These are phyloP conservation scores for Campylomormyrus numenius DNA, from an alignment of 2,113 vertebrate species.

Conservation along the genomic window DNA sequence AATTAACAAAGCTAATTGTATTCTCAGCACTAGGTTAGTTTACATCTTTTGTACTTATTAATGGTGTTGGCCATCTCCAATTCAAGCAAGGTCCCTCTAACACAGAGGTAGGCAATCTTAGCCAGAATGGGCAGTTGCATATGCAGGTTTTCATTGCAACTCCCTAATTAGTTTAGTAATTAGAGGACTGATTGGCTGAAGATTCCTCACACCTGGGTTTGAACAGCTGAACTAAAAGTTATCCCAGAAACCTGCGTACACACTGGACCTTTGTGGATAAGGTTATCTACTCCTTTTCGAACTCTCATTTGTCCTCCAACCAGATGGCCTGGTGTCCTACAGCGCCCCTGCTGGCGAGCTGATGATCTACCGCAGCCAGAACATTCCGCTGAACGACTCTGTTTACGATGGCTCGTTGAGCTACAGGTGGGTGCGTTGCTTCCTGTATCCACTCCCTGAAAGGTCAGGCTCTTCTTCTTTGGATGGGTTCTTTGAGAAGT, in stretches of 20 bases:
- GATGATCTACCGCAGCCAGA: conserved; percentile 70
- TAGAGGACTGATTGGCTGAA: not conserved
- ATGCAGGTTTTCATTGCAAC: not conserved
- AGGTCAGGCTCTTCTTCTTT: not conserved
- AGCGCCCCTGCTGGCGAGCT: conserved; percentile 80
- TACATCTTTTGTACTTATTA: not conserved
- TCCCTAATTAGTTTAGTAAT: not conserved
- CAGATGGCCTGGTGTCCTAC: conserved; percentile 90
- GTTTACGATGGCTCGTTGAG: conserved; percentile 81
- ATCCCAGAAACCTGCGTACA: not conserved
- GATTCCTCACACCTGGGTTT: not conserved
- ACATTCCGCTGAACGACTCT: conserved; percentile 85
- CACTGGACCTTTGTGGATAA: not conserved
- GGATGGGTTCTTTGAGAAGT: not conserved
- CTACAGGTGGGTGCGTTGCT: conserved; percentile 65
- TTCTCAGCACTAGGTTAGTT: not conserved
- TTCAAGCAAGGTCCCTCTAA: not conserved
- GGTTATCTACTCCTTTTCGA: not conserved
- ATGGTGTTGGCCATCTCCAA: not conserved
- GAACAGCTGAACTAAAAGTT: not conserved
- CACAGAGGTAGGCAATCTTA: not conserved
- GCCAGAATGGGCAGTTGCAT: not conserved
- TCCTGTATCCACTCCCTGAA: not conserved
- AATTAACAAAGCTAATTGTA: not conserved
- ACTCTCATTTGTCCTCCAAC: not conserved